Percentiles rank a stretch among this genome's conserved stretches.
phyloP scores from a whole-genome alignment of 2,797 vertebrate species.

The Rhinatrema bivittatum region DNA sequence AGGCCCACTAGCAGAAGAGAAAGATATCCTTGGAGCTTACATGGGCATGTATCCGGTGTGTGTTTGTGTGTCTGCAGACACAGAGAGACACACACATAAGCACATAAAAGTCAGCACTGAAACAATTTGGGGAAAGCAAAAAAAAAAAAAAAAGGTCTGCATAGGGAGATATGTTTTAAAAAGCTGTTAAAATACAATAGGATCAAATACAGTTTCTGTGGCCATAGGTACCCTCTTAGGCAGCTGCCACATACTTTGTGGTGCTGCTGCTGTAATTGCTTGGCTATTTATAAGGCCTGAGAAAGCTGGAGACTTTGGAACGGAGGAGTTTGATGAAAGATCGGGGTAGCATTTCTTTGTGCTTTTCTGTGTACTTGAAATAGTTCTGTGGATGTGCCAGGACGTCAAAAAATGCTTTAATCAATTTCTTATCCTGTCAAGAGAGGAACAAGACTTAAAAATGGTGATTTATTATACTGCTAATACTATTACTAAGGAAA shows the following conservation, averaged over 20 bases:
- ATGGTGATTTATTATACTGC: no score
- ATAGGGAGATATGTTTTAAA: not conserved
- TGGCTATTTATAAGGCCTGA: slow-evolving; percentile 96
- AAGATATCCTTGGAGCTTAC: no score
- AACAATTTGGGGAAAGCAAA: slow-evolving; percentile 18
- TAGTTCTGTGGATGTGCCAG: slow-evolving; percentile 97
- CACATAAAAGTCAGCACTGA: not conserved
- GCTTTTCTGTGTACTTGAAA: slow-evolving; percentile 97
- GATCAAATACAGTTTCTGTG: slow-evolving; percentile 39
- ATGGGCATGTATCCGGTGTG: no score
- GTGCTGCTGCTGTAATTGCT: no score
- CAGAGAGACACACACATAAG: no score
- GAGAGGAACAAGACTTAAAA: not conserved
- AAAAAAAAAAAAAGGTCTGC: slow-evolving; percentile 9
- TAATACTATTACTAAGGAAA: no score
- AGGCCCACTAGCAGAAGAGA: no score
- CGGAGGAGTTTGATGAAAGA: slow-evolving; percentile 96
- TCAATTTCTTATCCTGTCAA: slow-evolving; percentile 93
- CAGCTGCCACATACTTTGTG: no score
- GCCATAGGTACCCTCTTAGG: no score
- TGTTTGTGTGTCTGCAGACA: no score
- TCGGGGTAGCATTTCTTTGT: slow-evolving; percentile 95
- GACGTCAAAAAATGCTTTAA: slow-evolving; percentile 96
- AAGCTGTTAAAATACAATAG: slow-evolving; percentile 16
- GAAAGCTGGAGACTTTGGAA: slow-evolving; percentile 95